Conservation (phyloP, 2,888 invertebrate genomes). For the Polymixis flavicincta region DNA sequence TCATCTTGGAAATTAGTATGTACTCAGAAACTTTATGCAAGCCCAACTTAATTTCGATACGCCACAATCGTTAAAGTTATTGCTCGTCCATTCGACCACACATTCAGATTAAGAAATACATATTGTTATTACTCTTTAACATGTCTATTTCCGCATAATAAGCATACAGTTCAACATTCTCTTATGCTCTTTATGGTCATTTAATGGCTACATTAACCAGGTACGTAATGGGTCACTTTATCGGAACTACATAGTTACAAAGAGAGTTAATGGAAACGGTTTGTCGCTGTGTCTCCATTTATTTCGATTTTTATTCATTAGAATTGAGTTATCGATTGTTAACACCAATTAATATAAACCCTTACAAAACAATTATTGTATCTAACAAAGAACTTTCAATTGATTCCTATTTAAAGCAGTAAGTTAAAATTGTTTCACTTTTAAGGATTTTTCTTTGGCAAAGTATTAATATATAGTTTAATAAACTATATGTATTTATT, state of each 20-base stretch:
- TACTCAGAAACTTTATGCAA: conserved; percentile 1
- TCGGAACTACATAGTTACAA: conserved; percentile 26
- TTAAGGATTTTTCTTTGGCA: too few species aligned
- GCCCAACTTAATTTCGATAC: conserved; percentile 13
- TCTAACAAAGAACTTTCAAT: background rate
- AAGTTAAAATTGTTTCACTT: background rate
- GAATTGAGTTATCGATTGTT: background rate
- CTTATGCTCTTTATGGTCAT: conserved; percentile 42
- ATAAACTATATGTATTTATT: too few species aligned
- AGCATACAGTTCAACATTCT: conserved; percentile 35
- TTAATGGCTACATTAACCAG: conserved; percentile 40
- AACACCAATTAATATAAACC: too few species aligned
- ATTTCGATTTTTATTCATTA: background rate
- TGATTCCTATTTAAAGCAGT: background rate
- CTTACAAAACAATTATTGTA: background rate
- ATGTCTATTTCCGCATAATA: conserved; percentile 43
- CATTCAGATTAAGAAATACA: conserved; percentile 41
- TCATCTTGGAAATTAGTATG: conserved; percentile 13
- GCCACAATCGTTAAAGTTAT: conserved; percentile 19
- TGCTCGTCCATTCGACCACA: conserved; percentile 34
- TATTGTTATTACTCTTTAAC: conserved; percentile 8
- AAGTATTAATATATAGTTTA: too few species aligned
- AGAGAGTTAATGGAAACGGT: conserved; percentile 5
- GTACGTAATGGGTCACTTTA: conserved; percentile 29
- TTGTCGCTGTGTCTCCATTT: background rate